These are phyloP conservation scores for Typhlomys cinereus DNA, from an alignment of 2,113 vertebrate genomes.

Conservation along the genomic window DNA sequence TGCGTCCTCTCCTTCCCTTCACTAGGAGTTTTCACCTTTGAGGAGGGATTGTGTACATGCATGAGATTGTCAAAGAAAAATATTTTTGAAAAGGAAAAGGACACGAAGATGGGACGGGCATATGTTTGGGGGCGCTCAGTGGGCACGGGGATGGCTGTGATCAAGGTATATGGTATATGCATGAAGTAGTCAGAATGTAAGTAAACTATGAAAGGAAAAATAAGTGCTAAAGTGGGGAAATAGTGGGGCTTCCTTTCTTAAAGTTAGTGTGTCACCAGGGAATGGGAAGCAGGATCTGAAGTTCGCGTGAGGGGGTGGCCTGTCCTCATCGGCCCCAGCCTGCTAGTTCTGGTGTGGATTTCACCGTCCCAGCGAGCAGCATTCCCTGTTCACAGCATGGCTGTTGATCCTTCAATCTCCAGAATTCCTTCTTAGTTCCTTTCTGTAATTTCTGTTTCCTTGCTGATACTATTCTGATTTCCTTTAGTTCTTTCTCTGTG, in stretches of 20 bases:
- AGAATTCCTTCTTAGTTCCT: neutral
- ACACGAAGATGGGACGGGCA: too few relatives aligned
- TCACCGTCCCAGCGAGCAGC: neutral
- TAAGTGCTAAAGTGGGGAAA: too few relatives aligned
- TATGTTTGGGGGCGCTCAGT: too few relatives aligned
- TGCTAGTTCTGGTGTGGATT: too few relatives aligned
- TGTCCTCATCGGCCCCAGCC: neutral
- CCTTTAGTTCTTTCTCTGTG: neutral
- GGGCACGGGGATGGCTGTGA: too few relatives aligned
- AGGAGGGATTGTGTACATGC: too few relatives aligned
- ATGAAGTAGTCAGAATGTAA: too few relatives aligned
- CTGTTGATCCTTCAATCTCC: neutral
- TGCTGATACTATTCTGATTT: neutral
- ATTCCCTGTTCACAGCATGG: neutral
- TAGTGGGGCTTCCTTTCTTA: neutral
- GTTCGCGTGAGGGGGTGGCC: neutral
- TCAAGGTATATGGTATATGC: too few relatives aligned
- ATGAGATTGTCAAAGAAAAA: too few relatives aligned
- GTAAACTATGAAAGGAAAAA: too few relatives aligned
- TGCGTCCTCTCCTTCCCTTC: neutral
- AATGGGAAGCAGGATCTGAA: neutral
- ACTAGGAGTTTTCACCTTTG: too few relatives aligned
- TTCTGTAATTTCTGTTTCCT: slow-evolving; percentile 9
- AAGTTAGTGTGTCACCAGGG: neutral
- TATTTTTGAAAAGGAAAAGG: too few relatives aligned